Conservation (phyloP, 2,888 invertebrate genomes). For the Macrophya annulata region DNA sequence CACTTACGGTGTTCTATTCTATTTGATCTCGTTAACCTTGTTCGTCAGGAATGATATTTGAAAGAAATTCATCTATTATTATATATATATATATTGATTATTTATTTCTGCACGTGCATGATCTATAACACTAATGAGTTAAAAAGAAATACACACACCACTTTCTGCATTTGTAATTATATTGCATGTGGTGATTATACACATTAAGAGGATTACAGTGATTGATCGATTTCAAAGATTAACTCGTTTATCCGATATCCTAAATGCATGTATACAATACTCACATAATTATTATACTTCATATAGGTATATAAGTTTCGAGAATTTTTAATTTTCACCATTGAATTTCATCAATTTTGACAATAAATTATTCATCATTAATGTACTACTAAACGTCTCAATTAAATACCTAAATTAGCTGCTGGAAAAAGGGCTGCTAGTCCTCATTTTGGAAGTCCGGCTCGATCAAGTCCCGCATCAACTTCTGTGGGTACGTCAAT, state of each 20-base stretch:
- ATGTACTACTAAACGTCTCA: conserved; percentile 22
- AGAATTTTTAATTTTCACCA: not conserved
- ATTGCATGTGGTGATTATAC: not conserved
- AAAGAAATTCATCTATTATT: not conserved
- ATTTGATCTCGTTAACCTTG: conserved; percentile 48
- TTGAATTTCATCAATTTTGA: not conserved
- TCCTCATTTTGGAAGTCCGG: conserved; percentile 76
- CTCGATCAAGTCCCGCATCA: conserved; percentile 70
- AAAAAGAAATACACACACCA: not conserved
- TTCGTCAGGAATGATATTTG: conserved; percentile 13
- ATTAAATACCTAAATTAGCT: conserved; percentile 64
- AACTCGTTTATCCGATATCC: not conserved
- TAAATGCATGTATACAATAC: not conserved
- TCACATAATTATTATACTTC: not conserved
- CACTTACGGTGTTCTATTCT: conserved; percentile 18
- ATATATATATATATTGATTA: not conserved
- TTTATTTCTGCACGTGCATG: conserved; percentile 35
- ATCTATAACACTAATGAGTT: not conserved
- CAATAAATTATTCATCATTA: conserved; percentile 1
- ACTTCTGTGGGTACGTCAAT: conserved; percentile 72
- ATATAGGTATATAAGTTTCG: not conserved
- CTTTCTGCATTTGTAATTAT: conserved; percentile 34
- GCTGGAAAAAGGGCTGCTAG: conserved; percentile 73
- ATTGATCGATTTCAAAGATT: not conserved
- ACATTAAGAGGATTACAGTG: not conserved